Percentiles rank a stretch among this genome's conserved stretches.
Conservation (phyloP, 2,113 vertebrate species). For the Excalfactoria chinensis region DNA sequence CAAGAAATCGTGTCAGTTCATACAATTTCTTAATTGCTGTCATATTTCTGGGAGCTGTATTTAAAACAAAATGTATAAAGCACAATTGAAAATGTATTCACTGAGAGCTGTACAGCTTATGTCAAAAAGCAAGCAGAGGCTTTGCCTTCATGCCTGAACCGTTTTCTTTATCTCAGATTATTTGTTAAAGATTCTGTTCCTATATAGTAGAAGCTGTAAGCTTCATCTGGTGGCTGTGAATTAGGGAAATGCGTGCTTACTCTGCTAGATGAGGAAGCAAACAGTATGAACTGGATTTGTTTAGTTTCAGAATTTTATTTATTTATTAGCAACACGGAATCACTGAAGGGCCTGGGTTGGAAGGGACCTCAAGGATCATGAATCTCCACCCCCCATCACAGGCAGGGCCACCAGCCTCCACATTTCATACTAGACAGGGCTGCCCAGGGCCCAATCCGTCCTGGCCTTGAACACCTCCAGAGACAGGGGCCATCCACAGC, state of each 20-base stretch:
- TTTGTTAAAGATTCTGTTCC: neutral
- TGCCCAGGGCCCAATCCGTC: no score
- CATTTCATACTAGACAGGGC: no score
- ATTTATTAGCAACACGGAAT: no score
- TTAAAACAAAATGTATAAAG: neutral
- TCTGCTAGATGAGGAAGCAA: neutral
- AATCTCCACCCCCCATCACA: no score
- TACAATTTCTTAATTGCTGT: neutral
- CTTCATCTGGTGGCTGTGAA: neutral
- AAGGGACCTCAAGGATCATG: no score
- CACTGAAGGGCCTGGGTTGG: no score
- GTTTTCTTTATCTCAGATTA: neutral
- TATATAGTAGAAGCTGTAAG: neutral
- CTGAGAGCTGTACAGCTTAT: neutral
- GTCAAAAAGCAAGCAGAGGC: neutral
- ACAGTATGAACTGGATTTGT: neutral
- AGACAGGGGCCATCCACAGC: no score
- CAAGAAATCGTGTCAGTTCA: neutral
- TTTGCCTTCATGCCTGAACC: neutral
- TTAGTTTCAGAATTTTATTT: neutral
- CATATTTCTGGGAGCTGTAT: neutral
- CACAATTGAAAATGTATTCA: neutral
- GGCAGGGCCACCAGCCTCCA: no score
- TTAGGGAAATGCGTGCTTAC: neutral
- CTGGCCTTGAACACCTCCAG: no score